Conservation (phyloP, 2,888 invertebrate genomes). For the Dryomyza anilis region DNA sequence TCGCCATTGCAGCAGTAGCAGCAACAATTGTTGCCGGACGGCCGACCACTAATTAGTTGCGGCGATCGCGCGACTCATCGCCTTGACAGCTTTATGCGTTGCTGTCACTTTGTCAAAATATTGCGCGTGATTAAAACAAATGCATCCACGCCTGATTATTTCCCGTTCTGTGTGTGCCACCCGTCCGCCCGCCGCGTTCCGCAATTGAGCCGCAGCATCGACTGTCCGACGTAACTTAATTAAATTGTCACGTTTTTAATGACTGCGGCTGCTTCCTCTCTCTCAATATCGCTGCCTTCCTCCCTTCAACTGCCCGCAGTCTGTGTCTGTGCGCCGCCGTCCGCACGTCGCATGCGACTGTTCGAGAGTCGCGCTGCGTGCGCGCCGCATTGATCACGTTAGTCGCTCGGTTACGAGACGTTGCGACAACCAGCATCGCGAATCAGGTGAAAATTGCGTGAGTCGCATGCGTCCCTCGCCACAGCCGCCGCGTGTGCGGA, state of each 20-base stretch:
- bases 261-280: neutral
- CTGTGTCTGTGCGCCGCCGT: neutral
- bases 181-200: neutral
- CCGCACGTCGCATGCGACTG: neutral
- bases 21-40: neutral
- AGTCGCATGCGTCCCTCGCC: neutral
- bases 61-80: neutral
- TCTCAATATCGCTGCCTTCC: neutral
- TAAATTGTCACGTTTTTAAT: slow-evolving; percentile 57
- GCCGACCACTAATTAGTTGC: neutral
- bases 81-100: neutral
- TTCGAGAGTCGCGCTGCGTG: neutral
- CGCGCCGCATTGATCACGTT: neutral
- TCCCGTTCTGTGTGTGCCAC: neutral
- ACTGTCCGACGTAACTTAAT: slow-evolving; percentile 51
- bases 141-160: neutral
- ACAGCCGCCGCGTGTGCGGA: too few species aligned
- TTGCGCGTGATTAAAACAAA: slow-evolving; percentile 2
- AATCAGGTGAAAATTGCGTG: slow-evolving; percentile 4
- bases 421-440: neutral
- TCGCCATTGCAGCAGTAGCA: neutral
- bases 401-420: neutral
- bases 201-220: slow-evolving; percentile 20
- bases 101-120: slow-evolving; percentile 6
- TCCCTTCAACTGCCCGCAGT: neutral